Evolutionary conservation across 2,888 invertebrate species (phyloP).

Genomic region (Rotaria socialis): DNA sequence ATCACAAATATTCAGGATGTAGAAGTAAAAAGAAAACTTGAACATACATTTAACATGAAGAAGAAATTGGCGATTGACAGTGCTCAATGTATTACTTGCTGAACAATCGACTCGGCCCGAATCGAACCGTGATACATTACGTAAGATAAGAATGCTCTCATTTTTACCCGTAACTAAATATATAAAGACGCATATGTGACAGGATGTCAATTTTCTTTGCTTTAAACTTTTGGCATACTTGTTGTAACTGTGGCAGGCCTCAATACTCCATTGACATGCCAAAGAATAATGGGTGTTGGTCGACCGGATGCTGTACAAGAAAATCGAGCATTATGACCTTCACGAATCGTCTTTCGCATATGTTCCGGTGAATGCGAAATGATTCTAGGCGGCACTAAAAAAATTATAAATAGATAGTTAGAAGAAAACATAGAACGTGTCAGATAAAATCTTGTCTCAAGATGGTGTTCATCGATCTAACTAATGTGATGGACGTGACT

Average conservation of each 20-base stretch:
- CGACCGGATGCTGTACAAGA: conserved; percentile 29
- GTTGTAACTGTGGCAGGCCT: background rate
- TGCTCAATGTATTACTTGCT: conserved; percentile 6
- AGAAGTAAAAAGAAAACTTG: background rate
- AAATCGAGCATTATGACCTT: conserved; percentile 20
- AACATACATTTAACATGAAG: conserved; percentile 20
- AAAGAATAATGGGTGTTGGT: conserved; percentile 19
- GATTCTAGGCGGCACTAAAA: conserved; percentile 32
- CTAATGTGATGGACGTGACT: conserved; percentile 22
- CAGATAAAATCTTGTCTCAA: background rate
- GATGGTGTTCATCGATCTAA: conserved; percentile 6
- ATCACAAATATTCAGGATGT: background rate
- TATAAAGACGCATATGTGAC: background rate
- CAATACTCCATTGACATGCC: conserved; percentile 17
- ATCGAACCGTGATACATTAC: conserved; percentile 20
- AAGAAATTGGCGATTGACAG: conserved; percentile 34
- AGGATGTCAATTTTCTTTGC: background rate
- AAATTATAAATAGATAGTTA: background rate
- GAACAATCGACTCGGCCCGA: conserved; percentile 12
- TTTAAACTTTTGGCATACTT: background rate
- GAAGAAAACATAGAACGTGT: background rate
- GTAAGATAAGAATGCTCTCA: background rate
- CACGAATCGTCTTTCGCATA: background rate
- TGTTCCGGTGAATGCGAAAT: conserved; percentile 14
- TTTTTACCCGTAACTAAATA: background rate